Conservation (phyloP, 2,888 invertebrate genomes). For the Mantis religiosa region DNA sequence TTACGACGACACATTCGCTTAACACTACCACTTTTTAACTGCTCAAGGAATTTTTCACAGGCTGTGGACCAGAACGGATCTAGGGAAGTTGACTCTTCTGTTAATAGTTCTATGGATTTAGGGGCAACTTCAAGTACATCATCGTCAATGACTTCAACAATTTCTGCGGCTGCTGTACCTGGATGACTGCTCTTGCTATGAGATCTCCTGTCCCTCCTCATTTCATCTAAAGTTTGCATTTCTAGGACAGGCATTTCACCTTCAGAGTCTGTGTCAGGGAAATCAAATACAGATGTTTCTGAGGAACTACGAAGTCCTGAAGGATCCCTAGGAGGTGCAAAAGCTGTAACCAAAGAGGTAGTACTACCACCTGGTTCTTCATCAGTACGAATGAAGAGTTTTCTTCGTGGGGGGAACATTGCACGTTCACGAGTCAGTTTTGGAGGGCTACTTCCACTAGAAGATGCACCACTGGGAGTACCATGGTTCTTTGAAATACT, state of each 20-base stretch:
- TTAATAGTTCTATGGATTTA: not conserved
- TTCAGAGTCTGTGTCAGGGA: conserved; percentile 61
- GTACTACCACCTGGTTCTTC: conserved; percentile 40
- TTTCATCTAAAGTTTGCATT: conserved; percentile 63
- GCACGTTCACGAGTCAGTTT: conserved; percentile 48
- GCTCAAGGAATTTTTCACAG: conserved; percentile 75
- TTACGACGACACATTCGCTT: conserved; percentile 55
- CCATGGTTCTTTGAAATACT: not conserved
- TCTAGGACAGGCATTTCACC: conserved; percentile 57
- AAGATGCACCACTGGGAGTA: conserved; percentile 15
- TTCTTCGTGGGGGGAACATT: conserved; percentile 35
- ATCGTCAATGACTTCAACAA: conserved; percentile 28
- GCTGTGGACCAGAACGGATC: conserved; percentile 61
- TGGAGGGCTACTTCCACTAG: conserved; percentile 44
- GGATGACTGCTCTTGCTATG: conserved; percentile 50
- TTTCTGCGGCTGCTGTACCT: not conserved
- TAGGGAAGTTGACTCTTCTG: not conserved
- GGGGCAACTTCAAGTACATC: not conserved
- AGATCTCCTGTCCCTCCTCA: conserved; percentile 53
- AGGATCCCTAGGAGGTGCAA: conserved; percentile 43
- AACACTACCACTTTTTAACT: conserved; percentile 56
- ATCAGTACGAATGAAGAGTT: conserved; percentile 60
- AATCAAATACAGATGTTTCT: conserved; percentile 63
- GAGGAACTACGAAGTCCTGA: conserved; percentile 55
- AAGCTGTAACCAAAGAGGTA: conserved; percentile 36